Base-by-base conservation (phyloP, 2,113 vertebrate genomes). In the Odontesthes bonariensis region DNA sequence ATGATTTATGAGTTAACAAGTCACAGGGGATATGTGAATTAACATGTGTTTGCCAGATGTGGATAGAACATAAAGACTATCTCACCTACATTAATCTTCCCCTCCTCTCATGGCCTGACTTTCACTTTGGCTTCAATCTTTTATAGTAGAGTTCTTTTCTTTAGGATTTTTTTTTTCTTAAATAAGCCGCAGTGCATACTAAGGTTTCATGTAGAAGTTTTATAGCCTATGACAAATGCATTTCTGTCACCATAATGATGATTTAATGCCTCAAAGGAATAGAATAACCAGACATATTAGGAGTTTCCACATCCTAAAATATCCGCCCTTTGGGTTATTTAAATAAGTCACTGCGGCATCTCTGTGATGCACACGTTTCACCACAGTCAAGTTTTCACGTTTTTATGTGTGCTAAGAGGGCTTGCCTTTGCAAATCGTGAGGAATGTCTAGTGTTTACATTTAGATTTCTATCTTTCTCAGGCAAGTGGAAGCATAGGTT, bases 41-140 rank as follows among this genome's bases (percentile, higher is more conserved):
- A 79, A 76, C 79, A 91, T 76, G 66, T 88, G 87, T 66, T 38
- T 17, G 10, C 71, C 88, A 91, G 77, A 91, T 89, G 85, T 87
- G 52, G 42, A 67, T 23, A 32, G 10, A 47, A 20, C 46, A 3
- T 11, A 51, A 27, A 62, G 57, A 20, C 68, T 56, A 62, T 47
- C n/a, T 73, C 31, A 69, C 47, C 54, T 35, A 22, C 0, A 1
- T 17, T 27, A 51, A 27, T 51, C 35, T 76, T 64, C 55, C 57
- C 2, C 53, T 69, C 49, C 47, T 53, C 16, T 71, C 40, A 19
- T 73, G 38, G 17, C 19, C 33, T 3, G 1, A 23, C 57, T 46
- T 56, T 74, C 17, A 20, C 54, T 51, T 78, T 58, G 57, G 46
- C 73, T 76, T n/a, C n/a, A 16, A 56, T 38, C n/a, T 52, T 44